Evolutionary conservation across 2,888 invertebrate species (phyloP), one percentile per base, ranked within the genome.

Genomic region (Sussaba pulchella): DNA sequence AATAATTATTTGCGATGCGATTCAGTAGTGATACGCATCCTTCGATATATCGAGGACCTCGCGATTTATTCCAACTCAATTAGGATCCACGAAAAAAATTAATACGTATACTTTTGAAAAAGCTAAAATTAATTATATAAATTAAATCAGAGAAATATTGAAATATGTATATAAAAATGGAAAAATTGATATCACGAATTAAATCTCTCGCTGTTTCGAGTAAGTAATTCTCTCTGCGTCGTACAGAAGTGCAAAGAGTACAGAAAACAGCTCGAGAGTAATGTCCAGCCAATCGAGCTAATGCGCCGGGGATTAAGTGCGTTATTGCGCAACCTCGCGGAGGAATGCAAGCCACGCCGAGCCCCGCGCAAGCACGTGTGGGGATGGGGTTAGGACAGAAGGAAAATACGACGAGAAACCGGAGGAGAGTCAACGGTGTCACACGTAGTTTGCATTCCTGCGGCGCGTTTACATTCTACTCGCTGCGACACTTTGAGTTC

Each of bases 1-100:
- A 91, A 88, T 90, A 91, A 89, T 87, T 90, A 87, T 90, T 91
- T 91, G 89, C 91, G 88, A 89, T 91, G 90, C 88, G 91, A 91
- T 90, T 86, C 87, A 87, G 89, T 85, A 89, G 81, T 81, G 73
- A 61, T 76, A 77, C 54, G 31, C 4, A 74, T 41, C 52, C 19
- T 31, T 57, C 61, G 75, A 26, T 64, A 70, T 43, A 47, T 41
- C 26, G 36, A 36, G 59, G 24, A 47, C 21, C 31, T 26, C 24
- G 41, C 10, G 24, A 14, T 9, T 14, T 17, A n/a, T n/a, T n/a
- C 4, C 8, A 12, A 31, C 12, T 41, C 24, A 21, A 36, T 14
- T n/a, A n/a, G n/a, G n/a, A n/a, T n/a, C n/a, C n/a, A n/a, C n/a
- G n/a, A n/a, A n/a, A n/a, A n/a, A n/a, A n/a, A n/a, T n/a, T 81